phyloP scores from a whole-genome alignment of 2,888 invertebrate species.

The Blomia tropicalis region DNA sequence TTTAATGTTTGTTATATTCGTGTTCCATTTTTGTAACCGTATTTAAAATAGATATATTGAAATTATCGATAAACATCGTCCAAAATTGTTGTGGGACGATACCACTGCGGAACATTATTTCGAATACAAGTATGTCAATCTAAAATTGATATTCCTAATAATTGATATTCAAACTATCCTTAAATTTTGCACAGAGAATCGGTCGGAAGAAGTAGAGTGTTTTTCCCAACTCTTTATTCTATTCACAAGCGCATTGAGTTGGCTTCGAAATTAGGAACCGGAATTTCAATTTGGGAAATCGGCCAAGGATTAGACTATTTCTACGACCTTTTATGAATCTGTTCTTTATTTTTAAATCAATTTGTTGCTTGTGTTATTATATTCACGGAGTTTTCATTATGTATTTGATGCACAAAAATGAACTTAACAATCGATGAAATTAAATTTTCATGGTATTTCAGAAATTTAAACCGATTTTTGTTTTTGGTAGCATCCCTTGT shows the following conservation, averaged over 20 bases:
- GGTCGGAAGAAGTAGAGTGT: conserved; percentile 52
- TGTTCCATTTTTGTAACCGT: neutral
- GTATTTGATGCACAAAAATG: no score
- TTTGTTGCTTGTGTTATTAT: no score
- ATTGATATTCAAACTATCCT: neutral
- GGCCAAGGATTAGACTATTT: conserved; percentile 89
- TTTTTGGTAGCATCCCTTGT: no score
- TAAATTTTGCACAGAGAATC: conserved; percentile 41
- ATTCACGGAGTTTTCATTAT: no score
- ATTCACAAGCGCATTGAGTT: conserved; percentile 61
- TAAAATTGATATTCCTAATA: conserved; percentile 9
- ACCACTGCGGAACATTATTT: conserved; percentile 57
- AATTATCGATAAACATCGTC: conserved; percentile 54
- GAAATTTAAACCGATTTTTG: no score
- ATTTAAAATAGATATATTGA: conserved; percentile 43
- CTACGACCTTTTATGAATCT: conserved; percentile 61
- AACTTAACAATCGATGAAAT: no score
- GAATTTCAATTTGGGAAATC: conserved; percentile 85
- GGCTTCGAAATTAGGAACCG: conserved; percentile 59
- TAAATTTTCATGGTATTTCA: no score
- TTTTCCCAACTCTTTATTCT: conserved; percentile 75
- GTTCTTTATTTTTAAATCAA: no score
- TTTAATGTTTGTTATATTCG: conserved; percentile 9
- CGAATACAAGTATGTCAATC: conserved; percentile 55
- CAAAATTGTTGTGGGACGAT: conserved; percentile 58